These are phyloP conservation scores for Caretta caretta DNA, from an alignment of 2,113 vertebrate species.

Conservation along the genomic window DNA sequence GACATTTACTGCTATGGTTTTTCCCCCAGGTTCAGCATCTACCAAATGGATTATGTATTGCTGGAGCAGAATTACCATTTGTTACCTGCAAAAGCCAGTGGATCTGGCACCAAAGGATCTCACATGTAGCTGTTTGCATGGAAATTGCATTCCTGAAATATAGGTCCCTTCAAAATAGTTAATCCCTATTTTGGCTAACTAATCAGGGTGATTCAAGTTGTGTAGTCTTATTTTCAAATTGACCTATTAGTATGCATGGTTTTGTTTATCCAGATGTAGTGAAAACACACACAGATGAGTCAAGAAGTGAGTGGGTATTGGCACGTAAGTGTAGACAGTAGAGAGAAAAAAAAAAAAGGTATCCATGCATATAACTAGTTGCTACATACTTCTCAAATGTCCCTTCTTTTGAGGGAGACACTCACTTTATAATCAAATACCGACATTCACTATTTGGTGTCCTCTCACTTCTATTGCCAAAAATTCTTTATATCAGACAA, in stretches of 20 bases:
- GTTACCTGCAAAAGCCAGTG: not conserved
- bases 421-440: not conserved
- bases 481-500: not conserved
- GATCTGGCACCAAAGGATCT: not conserved
- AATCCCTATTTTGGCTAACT: slow-evolving; percentile 34
- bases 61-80: not conserved
- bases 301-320: not conserved
- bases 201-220: slow-evolving; percentile 32
- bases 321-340: not conserved
- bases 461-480: slow-evolving; percentile 13
- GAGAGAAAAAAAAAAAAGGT: not conserved
- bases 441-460: not conserved
- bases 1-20: not conserved
- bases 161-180: slow-evolving; percentile 17
- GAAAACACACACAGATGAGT: not conserved
- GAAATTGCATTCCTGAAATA: slow-evolving; percentile 35
- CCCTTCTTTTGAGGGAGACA: not conserved
- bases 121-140: not conserved
- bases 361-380: not conserved
- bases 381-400: not conserved
- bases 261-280: not conserved
- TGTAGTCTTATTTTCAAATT: slow-evolving; percentile 47
- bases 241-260: not conserved
- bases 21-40: not conserved
- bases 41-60: not conserved